A percentile compares a stretch with the other conserved stretches of the same genome.
phyloP scores from a whole-genome alignment of 2,888 invertebrate genomes.

The Cantharis flavilabris region DNA sequence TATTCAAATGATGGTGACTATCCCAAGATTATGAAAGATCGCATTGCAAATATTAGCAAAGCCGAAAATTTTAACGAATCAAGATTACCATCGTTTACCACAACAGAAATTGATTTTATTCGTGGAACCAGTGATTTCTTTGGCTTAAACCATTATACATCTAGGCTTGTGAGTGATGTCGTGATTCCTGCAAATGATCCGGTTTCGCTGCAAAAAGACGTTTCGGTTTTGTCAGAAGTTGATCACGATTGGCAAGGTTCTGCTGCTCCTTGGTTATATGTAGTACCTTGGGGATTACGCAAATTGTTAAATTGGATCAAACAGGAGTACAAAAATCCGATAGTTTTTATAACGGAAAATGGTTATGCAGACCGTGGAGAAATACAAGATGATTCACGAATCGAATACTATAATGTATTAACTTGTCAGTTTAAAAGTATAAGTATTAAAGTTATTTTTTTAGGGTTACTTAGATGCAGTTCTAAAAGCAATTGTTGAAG shows the following conservation, averaged over 20 bases:
- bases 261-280: slow-evolving; percentile 60
- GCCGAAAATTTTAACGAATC: slow-evolving; percentile 54
- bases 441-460: too few species aligned
- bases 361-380: slow-evolving; percentile 61
- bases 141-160: too few species aligned
- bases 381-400: slow-evolving; percentile 57
- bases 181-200: slow-evolving; percentile 48
- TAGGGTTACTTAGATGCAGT: too few species aligned
- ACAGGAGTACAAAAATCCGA: slow-evolving; percentile 55
- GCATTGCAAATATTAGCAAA: slow-evolving; percentile 53
- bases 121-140: too few species aligned
- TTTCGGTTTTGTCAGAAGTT: slow-evolving; percentile 51
- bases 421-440: too few species aligned
- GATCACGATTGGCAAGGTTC: slow-evolving; percentile 59
- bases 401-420: slow-evolving; percentile 49
- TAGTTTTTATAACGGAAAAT: slow-evolving; percentile 64
- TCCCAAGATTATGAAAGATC: slow-evolving; percentile 56
- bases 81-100: slow-evolving; percentile 55
- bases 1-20: slow-evolving; percentile 58
- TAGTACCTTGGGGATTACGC: slow-evolving; percentile 65
- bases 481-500: too few species aligned
- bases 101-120: slow-evolving; percentile 56
- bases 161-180: slow-evolving; percentile 51
- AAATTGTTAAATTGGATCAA: slow-evolving; percentile 60
- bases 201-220: slow-evolving; percentile 56